Percentiles rank a stretch among this genome's conserved stretches.
These are phyloP conservation scores for Hecatera dysodea DNA, from an alignment of 2,888 invertebrate species.

Conservation along the genomic window DNA sequence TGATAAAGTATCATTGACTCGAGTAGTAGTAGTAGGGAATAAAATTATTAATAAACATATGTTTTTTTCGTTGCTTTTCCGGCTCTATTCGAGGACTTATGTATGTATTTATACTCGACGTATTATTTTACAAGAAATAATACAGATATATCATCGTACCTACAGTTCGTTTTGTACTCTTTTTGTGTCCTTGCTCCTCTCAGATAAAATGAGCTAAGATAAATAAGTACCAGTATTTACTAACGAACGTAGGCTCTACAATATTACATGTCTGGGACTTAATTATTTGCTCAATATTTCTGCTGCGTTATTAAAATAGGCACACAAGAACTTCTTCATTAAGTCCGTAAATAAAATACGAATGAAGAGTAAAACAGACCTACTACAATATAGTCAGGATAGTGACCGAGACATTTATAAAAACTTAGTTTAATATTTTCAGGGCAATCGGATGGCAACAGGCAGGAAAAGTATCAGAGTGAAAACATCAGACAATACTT, in stretches of 20 bases:
- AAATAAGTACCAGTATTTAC: constrained; percentile 52
- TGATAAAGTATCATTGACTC: neutral
- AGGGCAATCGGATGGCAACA: neutral
- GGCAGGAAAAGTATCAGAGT: neutral
- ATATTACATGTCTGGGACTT: constrained; percentile 43
- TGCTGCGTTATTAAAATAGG: constrained; percentile 32
- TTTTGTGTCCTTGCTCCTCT: constrained; percentile 23
- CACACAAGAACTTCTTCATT: constrained; percentile 23
- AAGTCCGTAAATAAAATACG: constrained; percentile 2
- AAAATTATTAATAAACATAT: constrained; percentile 5
- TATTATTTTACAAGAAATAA: constrained; percentile 15
- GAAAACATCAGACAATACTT: too few species aligned
- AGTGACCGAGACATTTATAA: neutral
- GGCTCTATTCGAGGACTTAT: neutral
- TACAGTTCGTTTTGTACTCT: constrained; percentile 6
- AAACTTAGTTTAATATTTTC: neutral
- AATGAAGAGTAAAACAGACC: neutral
- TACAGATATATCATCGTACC: neutral
- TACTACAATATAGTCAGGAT: neutral
- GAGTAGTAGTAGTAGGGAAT: neutral
- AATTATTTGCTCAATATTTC: constrained; percentile 50
- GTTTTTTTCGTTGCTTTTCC: neutral
- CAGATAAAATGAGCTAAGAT: constrained; percentile 40
- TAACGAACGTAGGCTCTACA: constrained; percentile 49
- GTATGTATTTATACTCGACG: neutral